Evolutionary conservation across 2,797 vertebrate genomes (phyloP), one percentile per base, ranked within the genome.

Genomic region (Micrastur ruficollis): DNA sequence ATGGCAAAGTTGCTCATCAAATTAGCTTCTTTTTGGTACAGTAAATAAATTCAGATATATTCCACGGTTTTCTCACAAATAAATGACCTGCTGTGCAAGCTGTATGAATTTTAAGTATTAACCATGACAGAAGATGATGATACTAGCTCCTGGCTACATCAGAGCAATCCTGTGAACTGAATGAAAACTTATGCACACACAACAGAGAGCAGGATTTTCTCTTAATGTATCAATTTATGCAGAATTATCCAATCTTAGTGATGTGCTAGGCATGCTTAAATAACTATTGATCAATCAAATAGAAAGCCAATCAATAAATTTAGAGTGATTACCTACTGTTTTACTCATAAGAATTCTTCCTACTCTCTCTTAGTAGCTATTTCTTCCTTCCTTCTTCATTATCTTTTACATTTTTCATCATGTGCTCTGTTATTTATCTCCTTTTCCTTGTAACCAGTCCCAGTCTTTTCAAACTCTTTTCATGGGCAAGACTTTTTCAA

Each of bases 241-340:
- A 75, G 65, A 58, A 86, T 94, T 86, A 91, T 72, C 74, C 44
- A 82, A 62, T 74, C 25, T 61, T 47, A 80, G 53, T 62, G 34
- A 49, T 49, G 49, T 40, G 25, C 12, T n/a, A 82, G 56, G 34
- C 42, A 87, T 36, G 34, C 46, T 85, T 92, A 81, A 87, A 73
- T 70, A 93, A 91, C 22, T 87, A 83, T 3, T 46, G 46, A 81
- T 81, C 71, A 85, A 75, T 85, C 81, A 92, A 71, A 85, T 4
- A 92, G 50, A 83, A 93, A 94, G 27, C 62, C 58, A 86, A 53
- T 73, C 81, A 89, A 78, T 93, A 92, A 80, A 84, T 86, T 86
- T 63, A 74, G 63, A 93, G n/a, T 38, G 52, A 89, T 92, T 23
- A 36, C 10, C 56, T 94, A 52, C 40, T 59, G 12, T 50, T 89